These are phyloP conservation scores for Perognathus longimembris DNA, from an alignment of 2,113 vertebrate genomes.

Conservation along the genomic window DNA sequence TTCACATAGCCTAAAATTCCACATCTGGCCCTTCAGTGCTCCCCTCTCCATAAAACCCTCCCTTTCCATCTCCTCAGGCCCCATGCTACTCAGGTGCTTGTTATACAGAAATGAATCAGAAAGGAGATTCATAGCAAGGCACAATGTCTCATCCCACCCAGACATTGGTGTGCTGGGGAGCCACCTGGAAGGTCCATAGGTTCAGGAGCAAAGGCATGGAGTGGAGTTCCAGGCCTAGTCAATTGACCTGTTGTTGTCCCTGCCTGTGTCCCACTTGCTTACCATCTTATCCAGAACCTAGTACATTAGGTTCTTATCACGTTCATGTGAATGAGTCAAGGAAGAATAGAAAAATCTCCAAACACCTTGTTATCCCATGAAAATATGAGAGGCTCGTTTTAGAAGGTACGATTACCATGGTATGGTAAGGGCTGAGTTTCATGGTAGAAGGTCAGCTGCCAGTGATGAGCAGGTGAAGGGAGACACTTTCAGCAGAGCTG, in stretches of 20 bases:
- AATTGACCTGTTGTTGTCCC: background rate
- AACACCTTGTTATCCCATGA: background rate
- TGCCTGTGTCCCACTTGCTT: background rate
- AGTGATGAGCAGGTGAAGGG: background rate
- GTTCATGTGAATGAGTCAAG: slow-evolving; percentile 19
- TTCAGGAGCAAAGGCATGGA: background rate
- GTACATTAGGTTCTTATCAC: background rate
- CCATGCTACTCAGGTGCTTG: background rate
- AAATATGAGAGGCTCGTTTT: background rate
- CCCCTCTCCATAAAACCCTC: background rate
- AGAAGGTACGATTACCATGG: background rate
- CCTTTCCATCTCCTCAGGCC: background rate
- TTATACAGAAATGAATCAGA: background rate
- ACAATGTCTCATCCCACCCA: background rate
- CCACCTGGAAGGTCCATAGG: background rate
- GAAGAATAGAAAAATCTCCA: background rate
- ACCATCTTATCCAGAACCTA: background rate
- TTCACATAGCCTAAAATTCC: background rate
- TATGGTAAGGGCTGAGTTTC: background rate
- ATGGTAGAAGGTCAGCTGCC: background rate
- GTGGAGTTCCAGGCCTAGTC: background rate
- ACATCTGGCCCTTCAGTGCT: background rate
- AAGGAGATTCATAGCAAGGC: background rate
- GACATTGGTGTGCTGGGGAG: background rate
- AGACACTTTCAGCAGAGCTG: background rate